A percentile compares a stretch with the other conserved stretches of the same genome.
phyloP scores from a whole-genome alignment of 2,888 invertebrate species.

The Glaucopsyche alexis region DNA sequence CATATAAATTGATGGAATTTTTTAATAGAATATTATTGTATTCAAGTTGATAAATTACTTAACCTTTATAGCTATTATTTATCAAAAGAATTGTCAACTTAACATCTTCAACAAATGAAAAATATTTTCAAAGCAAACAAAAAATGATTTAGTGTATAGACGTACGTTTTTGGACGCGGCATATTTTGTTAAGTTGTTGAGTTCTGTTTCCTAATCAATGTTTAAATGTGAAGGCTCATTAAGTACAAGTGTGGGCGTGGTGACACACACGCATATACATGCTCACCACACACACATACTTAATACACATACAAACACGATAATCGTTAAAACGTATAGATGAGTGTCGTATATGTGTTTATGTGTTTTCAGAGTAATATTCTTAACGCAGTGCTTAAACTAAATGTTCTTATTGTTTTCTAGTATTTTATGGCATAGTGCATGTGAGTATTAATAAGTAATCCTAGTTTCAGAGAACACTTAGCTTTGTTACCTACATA shows the following conservation, averaged over 20 bases:
- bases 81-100: neutral
- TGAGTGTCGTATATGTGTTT: slow-evolving; percentile 46
- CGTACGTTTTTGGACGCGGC: slow-evolving; percentile 2
- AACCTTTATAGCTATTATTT: neutral
- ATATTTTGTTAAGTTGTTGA: slow-evolving; percentile 24
- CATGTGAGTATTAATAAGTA: neutral
- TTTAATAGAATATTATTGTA: neutral
- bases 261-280: slow-evolving; percentile 30
- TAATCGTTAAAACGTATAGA: too few species aligned
- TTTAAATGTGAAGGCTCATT: slow-evolving; percentile 57
- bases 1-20: neutral
- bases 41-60: neutral
- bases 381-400: slow-evolving; percentile 48
- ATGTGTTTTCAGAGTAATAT: slow-evolving; percentile 65
- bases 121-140: slow-evolving; percentile 11
- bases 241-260: slow-evolving; percentile 46
- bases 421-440: slow-evolving; percentile 34
- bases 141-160: neutral
- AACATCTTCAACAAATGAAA: neutral
- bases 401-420: slow-evolving; percentile 46
- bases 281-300: neutral
- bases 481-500: neutral
- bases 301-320: neutral
- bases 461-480: neutral
- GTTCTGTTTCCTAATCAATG: slow-evolving; percentile 52